A percentile compares a stretch with the other conserved stretches of the same genome.
phyloP scores from a whole-genome alignment of 2,113 vertebrate species.

The Mormyrus iriodes region DNA sequence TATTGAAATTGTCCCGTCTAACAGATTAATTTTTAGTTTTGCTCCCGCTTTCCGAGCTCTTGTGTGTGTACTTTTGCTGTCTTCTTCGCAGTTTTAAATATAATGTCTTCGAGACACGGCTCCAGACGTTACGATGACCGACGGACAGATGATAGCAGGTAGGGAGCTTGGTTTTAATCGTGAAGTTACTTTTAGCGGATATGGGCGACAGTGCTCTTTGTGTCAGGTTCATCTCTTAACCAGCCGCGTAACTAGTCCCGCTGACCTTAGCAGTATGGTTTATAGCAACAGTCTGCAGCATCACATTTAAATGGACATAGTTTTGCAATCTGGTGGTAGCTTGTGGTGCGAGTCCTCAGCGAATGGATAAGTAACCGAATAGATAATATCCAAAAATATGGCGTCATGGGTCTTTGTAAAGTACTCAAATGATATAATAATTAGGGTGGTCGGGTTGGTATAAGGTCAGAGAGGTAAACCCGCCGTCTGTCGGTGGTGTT shows the following conservation, averaged over 20 bases:
- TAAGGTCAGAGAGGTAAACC: background rate
- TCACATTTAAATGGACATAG: background rate
- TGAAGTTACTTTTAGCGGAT: background rate
- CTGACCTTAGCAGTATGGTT: background rate
- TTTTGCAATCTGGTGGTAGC: background rate
- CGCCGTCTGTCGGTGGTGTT: background rate
- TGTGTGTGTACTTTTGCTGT: too few relatives aligned
- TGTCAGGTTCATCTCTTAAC: background rate
- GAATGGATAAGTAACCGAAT: background rate
- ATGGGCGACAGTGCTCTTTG: background rate
- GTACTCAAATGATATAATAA: background rate
- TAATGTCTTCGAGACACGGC: constrained; percentile 19
- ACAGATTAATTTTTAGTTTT: background rate
- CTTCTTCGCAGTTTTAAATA: background rate
- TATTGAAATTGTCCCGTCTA: constrained; percentile 19
- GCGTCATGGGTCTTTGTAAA: background rate
- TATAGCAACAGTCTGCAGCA: background rate
- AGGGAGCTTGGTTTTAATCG: background rate
- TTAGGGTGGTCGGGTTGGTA: background rate
- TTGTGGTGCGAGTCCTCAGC: background rate
- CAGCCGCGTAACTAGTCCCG: background rate
- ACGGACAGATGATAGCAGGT: constrained; percentile 7
- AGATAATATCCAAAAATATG: background rate
- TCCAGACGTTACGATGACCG: constrained; percentile 5
- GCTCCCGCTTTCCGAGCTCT: background rate